Percentiles rank a stretch among this genome's conserved stretches.
These are phyloP conservation scores for Ciconia maguari DNA, from an alignment of 2,113 vertebrate species.

Conservation along the genomic window DNA sequence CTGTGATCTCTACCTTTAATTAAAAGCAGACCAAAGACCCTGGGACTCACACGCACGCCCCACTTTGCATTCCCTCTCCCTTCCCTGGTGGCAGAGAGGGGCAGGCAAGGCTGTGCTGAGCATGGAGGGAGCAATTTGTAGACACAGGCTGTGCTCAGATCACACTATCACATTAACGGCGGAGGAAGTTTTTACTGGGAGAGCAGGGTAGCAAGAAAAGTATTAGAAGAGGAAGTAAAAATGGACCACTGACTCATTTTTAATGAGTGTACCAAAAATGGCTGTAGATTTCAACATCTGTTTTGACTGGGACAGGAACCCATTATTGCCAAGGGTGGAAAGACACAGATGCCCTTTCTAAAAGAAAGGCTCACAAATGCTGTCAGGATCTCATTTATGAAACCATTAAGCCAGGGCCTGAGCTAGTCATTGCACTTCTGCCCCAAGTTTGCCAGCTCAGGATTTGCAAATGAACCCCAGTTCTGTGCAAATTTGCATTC, in stretches of 20 bases:
- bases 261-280: background rate
- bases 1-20: background rate
- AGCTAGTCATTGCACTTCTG: background rate
- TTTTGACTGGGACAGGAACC: background rate
- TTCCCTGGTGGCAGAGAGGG: background rate
- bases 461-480: background rate
- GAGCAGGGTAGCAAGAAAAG: background rate
- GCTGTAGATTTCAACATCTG: background rate
- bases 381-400: background rate
- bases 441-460: background rate
- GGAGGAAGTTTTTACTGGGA: background rate
- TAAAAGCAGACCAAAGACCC: background rate
- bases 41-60: background rate
- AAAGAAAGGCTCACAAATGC: background rate
- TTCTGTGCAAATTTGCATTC: background rate
- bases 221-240: background rate
- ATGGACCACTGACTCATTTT: background rate
- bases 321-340: background rate
- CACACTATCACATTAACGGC: fast-evolving
- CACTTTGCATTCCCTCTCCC: background rate
- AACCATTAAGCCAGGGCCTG: background rate
- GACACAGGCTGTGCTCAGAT: background rate
- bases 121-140: background rate
- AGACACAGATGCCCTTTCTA: background rate
- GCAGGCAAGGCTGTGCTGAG: background rate